These are phyloP conservation scores for Rallus limicola DNA, from an alignment of 2,113 vertebrate genomes.

Conservation along the genomic window DNA sequence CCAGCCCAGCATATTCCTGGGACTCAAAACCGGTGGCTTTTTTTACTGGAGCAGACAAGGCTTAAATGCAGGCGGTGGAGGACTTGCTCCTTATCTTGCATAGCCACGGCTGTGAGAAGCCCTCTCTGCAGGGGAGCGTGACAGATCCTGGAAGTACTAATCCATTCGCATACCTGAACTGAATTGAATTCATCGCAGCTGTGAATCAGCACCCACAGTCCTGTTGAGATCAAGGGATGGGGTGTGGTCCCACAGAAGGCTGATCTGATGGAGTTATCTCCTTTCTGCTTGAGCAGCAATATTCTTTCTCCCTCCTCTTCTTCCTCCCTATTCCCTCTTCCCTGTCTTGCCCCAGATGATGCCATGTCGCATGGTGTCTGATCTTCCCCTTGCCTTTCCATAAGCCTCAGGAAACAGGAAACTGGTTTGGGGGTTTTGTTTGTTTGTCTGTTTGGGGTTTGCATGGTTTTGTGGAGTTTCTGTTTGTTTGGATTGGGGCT, in stretches of 20 bases:
- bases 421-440: too few species aligned
- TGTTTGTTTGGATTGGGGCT: too few species aligned
- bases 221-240: not conserved
- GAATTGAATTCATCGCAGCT: not conserved
- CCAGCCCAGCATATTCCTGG: not conserved
- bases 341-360: not conserved
- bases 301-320: not conserved
- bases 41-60: not conserved
- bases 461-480: not conserved
- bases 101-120: not conserved
- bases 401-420: not conserved
- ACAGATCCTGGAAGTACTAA: not conserved
- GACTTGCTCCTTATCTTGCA: not conserved
- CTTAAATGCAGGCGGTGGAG: not conserved
- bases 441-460: too few species aligned
- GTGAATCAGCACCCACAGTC: not conserved
- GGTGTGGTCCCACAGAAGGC: not conserved
- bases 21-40: not conserved
- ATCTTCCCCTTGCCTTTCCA: not conserved
- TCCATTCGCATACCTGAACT: not conserved
- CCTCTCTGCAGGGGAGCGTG: not conserved
- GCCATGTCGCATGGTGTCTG: accelerated
- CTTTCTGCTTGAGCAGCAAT: not conserved
- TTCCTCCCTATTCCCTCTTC: not conserved
- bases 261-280: not conserved